Evolutionary conservation across 1,140 invertebrate genomes (phyloP).

Genomic region (Rhizoglyphus robini): DNA sequence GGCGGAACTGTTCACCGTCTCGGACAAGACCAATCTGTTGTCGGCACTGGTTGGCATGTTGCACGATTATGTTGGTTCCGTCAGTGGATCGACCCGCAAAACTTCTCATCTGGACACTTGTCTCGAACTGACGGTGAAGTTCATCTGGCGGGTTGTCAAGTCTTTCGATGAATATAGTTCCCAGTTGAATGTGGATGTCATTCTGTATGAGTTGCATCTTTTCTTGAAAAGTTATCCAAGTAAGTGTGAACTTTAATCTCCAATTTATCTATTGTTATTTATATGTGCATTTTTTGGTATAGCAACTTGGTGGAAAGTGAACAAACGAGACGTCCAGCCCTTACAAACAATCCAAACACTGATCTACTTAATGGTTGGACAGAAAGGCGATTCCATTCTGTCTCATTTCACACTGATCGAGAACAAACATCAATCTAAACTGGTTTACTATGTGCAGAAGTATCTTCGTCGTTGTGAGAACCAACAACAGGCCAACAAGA

Average conservation of each 20-base stretch:
- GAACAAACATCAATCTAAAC: slow-evolving; percentile 60
- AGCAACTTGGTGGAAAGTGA: slow-evolving; percentile 54
- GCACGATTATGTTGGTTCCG: slow-evolving; percentile 50
- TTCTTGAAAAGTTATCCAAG: slow-evolving; percentile 68
- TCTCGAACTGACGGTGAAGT: slow-evolving; percentile 70
- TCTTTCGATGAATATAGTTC: slow-evolving; percentile 54
- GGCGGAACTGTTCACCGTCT: slow-evolving; percentile 61
- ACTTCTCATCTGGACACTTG: slow-evolving; percentile 54
- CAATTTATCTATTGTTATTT: background rate
- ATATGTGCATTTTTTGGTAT: background rate
- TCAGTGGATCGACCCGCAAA: slow-evolving; percentile 28
- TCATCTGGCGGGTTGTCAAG: slow-evolving; percentile 69
- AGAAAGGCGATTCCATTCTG: slow-evolving; percentile 45
- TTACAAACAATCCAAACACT: slow-evolving; percentile 79
- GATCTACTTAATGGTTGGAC: slow-evolving; percentile 58
- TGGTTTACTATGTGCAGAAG: slow-evolving; percentile 61
- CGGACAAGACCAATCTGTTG: slow-evolving; percentile 59
- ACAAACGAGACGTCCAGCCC: slow-evolving; percentile 55
- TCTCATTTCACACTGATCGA: slow-evolving; percentile 62
- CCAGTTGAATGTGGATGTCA: slow-evolving; percentile 59
- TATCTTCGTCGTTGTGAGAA: slow-evolving; percentile 26
- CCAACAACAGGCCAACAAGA: too few species aligned
- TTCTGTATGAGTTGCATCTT: slow-evolving; percentile 65
- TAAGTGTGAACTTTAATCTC: slow-evolving; percentile 8
- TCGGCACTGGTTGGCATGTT: slow-evolving; percentile 60